Percentiles rank a stretch among this genome's conserved stretches.
Evolutionary conservation across 2,888 invertebrate species (phyloP).

Genomic region (Leptinotarsa tumamoca): DNA sequence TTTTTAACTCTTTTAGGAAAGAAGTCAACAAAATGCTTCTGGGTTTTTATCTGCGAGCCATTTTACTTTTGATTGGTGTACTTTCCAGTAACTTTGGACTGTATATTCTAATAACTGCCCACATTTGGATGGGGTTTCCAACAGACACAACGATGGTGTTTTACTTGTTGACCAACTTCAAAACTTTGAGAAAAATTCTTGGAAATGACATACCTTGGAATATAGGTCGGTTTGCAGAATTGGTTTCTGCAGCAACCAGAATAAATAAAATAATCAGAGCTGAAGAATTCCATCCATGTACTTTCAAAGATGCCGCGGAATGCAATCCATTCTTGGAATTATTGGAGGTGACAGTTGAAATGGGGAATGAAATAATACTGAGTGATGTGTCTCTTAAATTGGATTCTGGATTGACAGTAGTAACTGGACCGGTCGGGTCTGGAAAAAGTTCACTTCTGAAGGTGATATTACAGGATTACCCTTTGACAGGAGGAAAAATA

Average conservation of each 20-base stretch:
- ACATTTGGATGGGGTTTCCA: constrained; percentile 48
- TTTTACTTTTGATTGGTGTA: constrained; percentile 56
- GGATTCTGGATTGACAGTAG: constrained; percentile 64
- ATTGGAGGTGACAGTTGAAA: constrained; percentile 47
- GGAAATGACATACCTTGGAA: constrained; percentile 91
- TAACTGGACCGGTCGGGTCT: constrained; percentile 76
- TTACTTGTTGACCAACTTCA: constrained; percentile 45
- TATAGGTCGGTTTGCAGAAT: constrained; percentile 83
- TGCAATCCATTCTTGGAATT: constrained; percentile 49
- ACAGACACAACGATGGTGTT: constrained; percentile 51
- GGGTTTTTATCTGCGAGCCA: constrained; percentile 59
- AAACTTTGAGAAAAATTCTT: constrained; percentile 76
- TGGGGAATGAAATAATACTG: constrained; percentile 59
- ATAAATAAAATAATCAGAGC: constrained; percentile 71
- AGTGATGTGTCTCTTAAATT: constrained; percentile 59
- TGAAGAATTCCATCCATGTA: constrained; percentile 79
- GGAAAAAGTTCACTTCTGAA: constrained; percentile 71
- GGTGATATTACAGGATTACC: constrained; percentile 64
- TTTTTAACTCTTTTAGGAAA: constrained; percentile 65
- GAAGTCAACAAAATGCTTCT: constrained; percentile 73
- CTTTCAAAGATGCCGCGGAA: constrained; percentile 43
- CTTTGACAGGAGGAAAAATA: constrained; percentile 62
- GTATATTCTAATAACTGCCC: constrained; percentile 53
- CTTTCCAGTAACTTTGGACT: constrained; percentile 53
- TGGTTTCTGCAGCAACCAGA: constrained; percentile 78